Evolutionary conservation across 2,888 invertebrate genomes (phyloP), one percentile per base, ranked within the genome.

Genomic region (Caenorhabditis auriculariae): DNA sequence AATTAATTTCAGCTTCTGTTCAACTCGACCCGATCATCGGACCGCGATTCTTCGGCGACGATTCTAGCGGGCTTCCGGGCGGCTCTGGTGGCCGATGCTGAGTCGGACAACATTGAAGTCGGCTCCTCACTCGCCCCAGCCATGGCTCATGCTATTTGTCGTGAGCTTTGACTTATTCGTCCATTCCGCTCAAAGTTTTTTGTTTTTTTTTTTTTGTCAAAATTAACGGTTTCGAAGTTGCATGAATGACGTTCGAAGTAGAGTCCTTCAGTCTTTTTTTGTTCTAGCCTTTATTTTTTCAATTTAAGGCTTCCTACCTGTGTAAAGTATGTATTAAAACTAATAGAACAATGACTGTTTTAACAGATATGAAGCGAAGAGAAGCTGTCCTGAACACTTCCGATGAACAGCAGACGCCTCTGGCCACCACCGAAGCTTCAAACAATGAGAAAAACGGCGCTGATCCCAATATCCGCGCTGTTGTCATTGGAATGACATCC

Each of bases 81-180:
- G 7, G 48, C 60, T 3, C 38, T 68, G 21, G 37, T 28, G 6
- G 37, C 35, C 24, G 49, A 49, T 28, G 58, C 60, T 1, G 27
- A 44, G 17, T 37, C 38, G 1, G 46, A 54, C 9, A 63, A 66
- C 27, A 24, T 28, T 1, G 37, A 24, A 7, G 48, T 54, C 4
- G 48, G 56, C 23, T 60, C 54, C 5, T 58, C 64, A 3, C 54
- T 71, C 2, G 68, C 67, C 5, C 56, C 68, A 3, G 61, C 62
- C 0, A 37, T 71, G 23, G 46, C 68, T n/a, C 71, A 66, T 37
- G 62, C 68, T 3, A 63, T 68, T 38, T 71, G 71, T 48, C 60
- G 67, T 70, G 23, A 54, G 66, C 54, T 60, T 19, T 39, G 41
- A 41, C 7, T 7, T 41, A 7, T 41, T n/a, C n/a, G n/a, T n/a